Base-by-base conservation (phyloP, 2,888 invertebrate species). In the Drosophila nigricruria region DNA sequence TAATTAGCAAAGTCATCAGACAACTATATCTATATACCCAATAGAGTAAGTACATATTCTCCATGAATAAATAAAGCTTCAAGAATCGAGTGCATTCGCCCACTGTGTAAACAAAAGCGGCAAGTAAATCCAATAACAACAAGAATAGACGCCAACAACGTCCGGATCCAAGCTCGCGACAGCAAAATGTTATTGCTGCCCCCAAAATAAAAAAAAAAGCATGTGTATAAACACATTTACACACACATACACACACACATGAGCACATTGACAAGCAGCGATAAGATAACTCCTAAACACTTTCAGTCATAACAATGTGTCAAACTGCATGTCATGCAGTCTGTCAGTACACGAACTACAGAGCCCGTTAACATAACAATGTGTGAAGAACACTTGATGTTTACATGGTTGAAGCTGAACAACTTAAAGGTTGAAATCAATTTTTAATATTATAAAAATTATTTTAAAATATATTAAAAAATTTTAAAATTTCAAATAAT, bases 271-370 rank as follows among this genome's bases (percentile, higher is more conserved):
- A 57, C 64, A 66, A 38, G 16, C 20, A 14, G 63, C 62, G 81
- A 80, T 80, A 81, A 80, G 79, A 80, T 80, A 80, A 77, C 71
- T 53, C 59, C 56, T 43, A 79, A 65, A 56, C 69, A 77, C 69
- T 73, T 62, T 34, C 67, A 67, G 45, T 61, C 69, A 57, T 63
- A 65, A 56, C 70, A 67, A 58, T 54, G 70, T 72, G 74, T 81
- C 79, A 58, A 81, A 56, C 79, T 82, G 77, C 85, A 87, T 87
- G 88, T 81, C 88, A 84, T 82, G 77, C 88, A 69, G 79, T 68
- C 79, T 67, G 61, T 50, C 58, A 58, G 52, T 77, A 61, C 62
- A 52, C 52, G 56, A 65, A 64, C 70, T 53, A 9, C 62, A 63
- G 27, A 56, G 42, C 42, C 57, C 61, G 58, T 47, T 47, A 25